Conservation (phyloP, 23 tunicate species). For the Trididemnum nubilum region DNA sequence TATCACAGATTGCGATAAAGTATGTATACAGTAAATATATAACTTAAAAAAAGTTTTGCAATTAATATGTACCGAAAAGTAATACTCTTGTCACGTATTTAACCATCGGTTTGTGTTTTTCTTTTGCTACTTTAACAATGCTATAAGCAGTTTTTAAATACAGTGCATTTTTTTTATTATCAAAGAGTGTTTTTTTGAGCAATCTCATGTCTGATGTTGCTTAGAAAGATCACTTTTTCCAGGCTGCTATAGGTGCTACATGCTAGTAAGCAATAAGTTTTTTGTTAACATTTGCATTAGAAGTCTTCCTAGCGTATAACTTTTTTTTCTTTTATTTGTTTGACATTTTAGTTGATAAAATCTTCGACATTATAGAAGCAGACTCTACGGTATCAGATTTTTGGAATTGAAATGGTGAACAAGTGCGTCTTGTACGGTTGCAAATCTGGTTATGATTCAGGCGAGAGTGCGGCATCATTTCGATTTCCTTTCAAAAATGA, state of each 20-base stretch:
- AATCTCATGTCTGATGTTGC: too few relatives aligned
- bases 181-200: too few relatives aligned
- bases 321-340: too few relatives aligned
- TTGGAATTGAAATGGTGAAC: conserved; percentile 7
- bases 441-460: conserved; percentile 14
- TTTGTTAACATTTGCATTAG: neutral
- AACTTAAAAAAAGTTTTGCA: too few relatives aligned
- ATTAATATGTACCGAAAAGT: too few relatives aligned
- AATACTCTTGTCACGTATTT: too few relatives aligned
- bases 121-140: too few relatives aligned
- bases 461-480: conserved; percentile 1
- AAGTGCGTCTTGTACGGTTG: conserved; percentile 27
- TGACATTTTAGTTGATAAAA: neutral
- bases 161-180: too few relatives aligned
- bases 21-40: too few relatives aligned
- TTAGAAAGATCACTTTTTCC: neutral
- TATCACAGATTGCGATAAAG: too few relatives aligned
- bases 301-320: neutral
- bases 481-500: conserved; percentile 18
- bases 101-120: too few relatives aligned
- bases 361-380: neutral
- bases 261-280: neutral
- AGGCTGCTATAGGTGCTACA: neutral
- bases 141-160: too few relatives aligned
- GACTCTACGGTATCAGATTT: neutral